Conservation (phyloP, 1,140 invertebrate species). For the Drosophila novamexicana region DNA sequence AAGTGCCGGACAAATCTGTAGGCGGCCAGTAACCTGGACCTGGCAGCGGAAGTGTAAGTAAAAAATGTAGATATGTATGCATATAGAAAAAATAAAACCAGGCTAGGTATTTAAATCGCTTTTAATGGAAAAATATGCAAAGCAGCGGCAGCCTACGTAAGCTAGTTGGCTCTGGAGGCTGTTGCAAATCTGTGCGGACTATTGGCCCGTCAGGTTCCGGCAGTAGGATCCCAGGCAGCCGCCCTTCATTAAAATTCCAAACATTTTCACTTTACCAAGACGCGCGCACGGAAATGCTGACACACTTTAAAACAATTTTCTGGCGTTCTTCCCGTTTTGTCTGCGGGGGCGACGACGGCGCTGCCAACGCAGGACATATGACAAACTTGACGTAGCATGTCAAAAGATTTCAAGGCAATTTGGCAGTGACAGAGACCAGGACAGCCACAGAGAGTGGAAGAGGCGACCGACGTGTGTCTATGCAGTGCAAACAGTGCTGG, state of each 20-base stretch:
- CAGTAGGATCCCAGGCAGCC: conserved; percentile 12
- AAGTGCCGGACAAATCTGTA: conserved; percentile 45
- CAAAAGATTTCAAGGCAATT: conserved; percentile 80
- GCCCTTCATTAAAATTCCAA: conserved; percentile 81
- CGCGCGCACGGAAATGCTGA: conserved; percentile 66
- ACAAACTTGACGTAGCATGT: conserved; percentile 79
- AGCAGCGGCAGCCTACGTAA: conserved; percentile 62
- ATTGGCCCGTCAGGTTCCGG: conserved; percentile 35
- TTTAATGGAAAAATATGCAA: conserved; percentile 83
- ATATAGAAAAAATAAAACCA: conserved; percentile 48
- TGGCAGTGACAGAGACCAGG: conserved; percentile 43
- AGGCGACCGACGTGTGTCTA: conserved; percentile 11
- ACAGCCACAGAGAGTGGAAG: conserved; percentile 5
- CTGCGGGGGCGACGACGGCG: conserved; percentile 26
- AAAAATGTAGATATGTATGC: conserved; percentile 16
- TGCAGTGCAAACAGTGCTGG: conserved; percentile 25
- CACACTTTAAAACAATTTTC: conserved; percentile 83
- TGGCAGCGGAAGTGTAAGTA: conserved; percentile 20
- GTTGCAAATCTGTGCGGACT: conserved; percentile 72
- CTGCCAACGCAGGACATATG: conserved; percentile 72
- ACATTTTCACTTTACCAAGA: conserved; percentile 74
- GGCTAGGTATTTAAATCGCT: conserved; percentile 79
- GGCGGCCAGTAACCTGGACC: conserved; percentile 14
- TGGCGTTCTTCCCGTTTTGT: conserved; percentile 54
- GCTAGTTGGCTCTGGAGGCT: conserved; percentile 45